Base-by-base conservation (phyloP, 2,797 vertebrate species). In the Protosalanx chinensis region DNA sequence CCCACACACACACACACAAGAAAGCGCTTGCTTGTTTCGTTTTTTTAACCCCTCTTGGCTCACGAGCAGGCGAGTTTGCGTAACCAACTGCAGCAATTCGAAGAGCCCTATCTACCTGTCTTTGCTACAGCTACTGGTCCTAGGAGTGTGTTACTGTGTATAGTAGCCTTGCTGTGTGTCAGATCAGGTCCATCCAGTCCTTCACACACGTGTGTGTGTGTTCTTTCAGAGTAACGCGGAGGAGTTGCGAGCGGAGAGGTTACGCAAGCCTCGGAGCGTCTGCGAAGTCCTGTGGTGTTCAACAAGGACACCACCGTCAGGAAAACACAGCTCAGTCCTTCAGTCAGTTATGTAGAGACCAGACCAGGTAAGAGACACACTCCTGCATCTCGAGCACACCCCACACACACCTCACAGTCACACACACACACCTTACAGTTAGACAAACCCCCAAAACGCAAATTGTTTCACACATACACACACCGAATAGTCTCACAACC, bases 251-350 rank as follows among this genome's bases (percentile, higher is more conserved):
- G 92, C 94, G 30, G 96, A 98, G 90, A 92, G 93, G 62, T 90
- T 95, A 81, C 95, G 95, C 83, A 94, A 93, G 93, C 94, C 12
- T 90, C 95, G 2, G 96, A 98, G 84, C 91, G 93, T 83, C 90
- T 98, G 86, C 93, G 94, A 74, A 96, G 92, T 89, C 96, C 97
- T 0, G 96, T 98, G 29, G 93, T 97, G 78, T 98, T 99, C 90
- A 94, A 90, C 91, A 98, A 97, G 89, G 97, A 99, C 81, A 93
- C 97, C 7, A 83, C 96, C 1, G 91, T 99, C 87, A 95, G 96
- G 82, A 98, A 98, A 92, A 98, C 97, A 15, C 97, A 98, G 87
- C 95, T 99, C 63, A 96, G 90, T 99, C 97, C 76, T 99, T 97
- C 91, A 99, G 97, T 91, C 97, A 98, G 82, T 98, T n/a, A 96